Base-by-base conservation (phyloP, 2,113 vertebrate species). In the Scalopus aquaticus region DNA sequence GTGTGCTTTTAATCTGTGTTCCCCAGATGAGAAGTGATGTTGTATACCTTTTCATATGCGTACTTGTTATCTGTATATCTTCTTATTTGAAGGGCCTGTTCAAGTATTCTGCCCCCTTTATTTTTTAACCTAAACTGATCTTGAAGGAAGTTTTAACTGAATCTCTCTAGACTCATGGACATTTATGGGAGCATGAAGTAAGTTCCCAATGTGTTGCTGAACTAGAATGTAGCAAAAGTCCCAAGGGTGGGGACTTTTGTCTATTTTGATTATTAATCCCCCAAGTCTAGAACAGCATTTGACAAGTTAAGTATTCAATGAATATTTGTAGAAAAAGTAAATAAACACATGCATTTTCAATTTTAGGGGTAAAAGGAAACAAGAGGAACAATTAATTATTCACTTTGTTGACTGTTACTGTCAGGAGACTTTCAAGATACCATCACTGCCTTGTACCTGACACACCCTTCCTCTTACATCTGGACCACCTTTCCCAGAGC, bases 271-370 rank as follows among this genome's bases (percentile, higher is more conserved):
- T 70, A 81, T 35, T 82, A 74, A 74, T 73, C 46, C 24, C 67
- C 9, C 85, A 44, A 65, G 54, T 49, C 64, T 46, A 81, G n/a
- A 95, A 93, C 17, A 94, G 69, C 39, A 7, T 51, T 56, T 82
- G 28, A 46, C 10, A 89, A 17, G 83, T 13, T 56, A 28, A 44
- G 8, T 82, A 16, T 79, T 94, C 69, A 93, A 39, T 85, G 73
- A 97, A 62, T 64, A 89, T 22, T 46, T 93, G 35, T 9, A 96
- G 46, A 91, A 76, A 64, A 92, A 73, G 90, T 83, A 9, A 91
- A 46, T 20, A 84, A 54, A 83, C 26, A 62, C 17, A 51, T 44
- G 26, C 32, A 78, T 60, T 88, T 94, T 87, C 56, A 85, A 51
- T 67, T 93, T 56, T 85, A 49, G 49, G 91, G 44, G 28, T 46